Base-by-base conservation (phyloP, 2,113 vertebrate genomes). In the Tachysurus fulvidraco region DNA sequence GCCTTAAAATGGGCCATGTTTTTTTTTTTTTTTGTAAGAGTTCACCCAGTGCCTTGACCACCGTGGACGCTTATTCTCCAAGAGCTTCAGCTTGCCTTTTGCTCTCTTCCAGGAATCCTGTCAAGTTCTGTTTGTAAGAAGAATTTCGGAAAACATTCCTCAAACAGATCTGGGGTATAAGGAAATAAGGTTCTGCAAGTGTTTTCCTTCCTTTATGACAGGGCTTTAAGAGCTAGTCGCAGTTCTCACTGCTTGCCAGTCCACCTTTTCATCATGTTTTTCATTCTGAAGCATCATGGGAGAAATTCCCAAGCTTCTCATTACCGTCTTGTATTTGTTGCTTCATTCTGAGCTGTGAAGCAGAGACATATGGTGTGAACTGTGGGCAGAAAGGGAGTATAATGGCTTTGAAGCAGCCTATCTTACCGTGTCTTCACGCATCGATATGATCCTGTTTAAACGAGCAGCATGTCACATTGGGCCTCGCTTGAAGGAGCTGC, bases 111-210 rank as follows among this genome's bases (percentile, higher is more conserved):
- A 88, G 89, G 90, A 93, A 92, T 87, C 65, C 91, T 85, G 87
- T 93, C 90, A 89, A 89, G 91, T 93, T 93, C 88, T 93, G 90
- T 94, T 94, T 94, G 92, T 93, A 91, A 89, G 90, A 86, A 89
- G 91, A 93, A 93, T 95, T 93, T 79, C 59, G 89, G 91, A 95
- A 94, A 92, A 91, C 89, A 88, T 89, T 94, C 89, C 90, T 95
- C 89, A 93, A 95, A 94, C 93, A 94, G 92, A 93, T 83, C 36
- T 65, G 41, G n/a, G 83, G 67, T 21, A 6, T 14, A 36, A 1
- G 7, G 5, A 87, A 85, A 85, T 64, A 89, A 87, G 21, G 67
- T 88, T 93, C 91, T 92, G 90, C 69, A 65, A 88, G 83, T 88
- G 89, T 86, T 92, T 92, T 91, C 76, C 78, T 55, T 54, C 2